These are phyloP conservation scores for Thermophis baileyi DNA, from an alignment of 2,113 vertebrate genomes.

Conservation along the genomic window DNA sequence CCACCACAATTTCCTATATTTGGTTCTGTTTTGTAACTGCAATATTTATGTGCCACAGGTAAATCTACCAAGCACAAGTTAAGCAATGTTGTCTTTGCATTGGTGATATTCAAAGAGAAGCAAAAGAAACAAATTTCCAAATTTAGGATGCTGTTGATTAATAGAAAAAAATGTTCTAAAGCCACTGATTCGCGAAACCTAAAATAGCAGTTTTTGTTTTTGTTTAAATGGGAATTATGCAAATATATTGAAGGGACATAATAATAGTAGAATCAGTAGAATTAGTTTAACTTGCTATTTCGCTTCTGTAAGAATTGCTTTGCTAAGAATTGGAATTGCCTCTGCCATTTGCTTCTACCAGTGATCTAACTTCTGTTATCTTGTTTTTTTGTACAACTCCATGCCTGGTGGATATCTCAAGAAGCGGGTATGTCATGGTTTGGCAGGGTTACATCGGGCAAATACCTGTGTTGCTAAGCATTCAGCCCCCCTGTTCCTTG, in stretches of 20 bases:
- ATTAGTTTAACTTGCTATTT: too few species aligned
- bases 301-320: too few species aligned
- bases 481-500: too few species aligned
- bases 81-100: background rate
- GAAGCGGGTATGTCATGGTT: too few species aligned
- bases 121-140: background rate
- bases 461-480: too few species aligned
- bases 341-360: too few species aligned
- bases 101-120: conserved; percentile 7
- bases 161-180: background rate
- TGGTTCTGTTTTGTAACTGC: background rate
- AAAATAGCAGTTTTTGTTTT: background rate
- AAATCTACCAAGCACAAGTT: conserved; percentile 1
- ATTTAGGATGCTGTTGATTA: background rate
- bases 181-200: background rate
- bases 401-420: too few species aligned
- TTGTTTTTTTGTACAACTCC: too few species aligned
- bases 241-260: background rate
- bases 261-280: too few species aligned
- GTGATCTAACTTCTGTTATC: too few species aligned
- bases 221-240: background rate
- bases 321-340: too few species aligned
- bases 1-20: background rate
- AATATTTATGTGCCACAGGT: background rate
- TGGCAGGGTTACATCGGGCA: too few species aligned